A percentile compares a stretch with the other conserved stretches of the same genome.
phyloP scores from a whole-genome alignment of 2,888 invertebrate species.

The Luperina testacea region DNA sequence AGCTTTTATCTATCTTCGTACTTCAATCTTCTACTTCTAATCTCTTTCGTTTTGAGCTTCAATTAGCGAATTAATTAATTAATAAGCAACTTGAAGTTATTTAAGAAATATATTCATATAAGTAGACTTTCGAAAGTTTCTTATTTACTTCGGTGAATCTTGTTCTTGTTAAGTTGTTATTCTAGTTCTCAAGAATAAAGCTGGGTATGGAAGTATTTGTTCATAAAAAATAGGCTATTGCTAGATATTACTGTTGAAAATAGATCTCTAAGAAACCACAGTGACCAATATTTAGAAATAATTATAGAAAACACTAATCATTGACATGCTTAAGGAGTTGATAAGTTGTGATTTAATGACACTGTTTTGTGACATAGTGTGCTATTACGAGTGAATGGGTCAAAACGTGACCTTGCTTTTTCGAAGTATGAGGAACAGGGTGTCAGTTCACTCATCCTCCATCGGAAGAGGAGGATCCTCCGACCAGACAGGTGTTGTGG shows the following conservation, averaged over 20 bases:
- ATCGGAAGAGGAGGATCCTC: neutral
- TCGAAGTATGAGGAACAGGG: too few relatives aligned
- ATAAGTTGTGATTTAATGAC: neutral
- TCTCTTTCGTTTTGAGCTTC: neutral
- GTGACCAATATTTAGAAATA: neutral
- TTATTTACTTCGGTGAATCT: conserved; percentile 7
- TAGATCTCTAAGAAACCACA: neutral
- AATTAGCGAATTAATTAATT: conserved; percentile 22
- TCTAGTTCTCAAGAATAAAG: neutral
- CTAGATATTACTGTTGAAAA: neutral
- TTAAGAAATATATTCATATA: neutral
- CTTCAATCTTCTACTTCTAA: neutral
- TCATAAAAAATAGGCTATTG: neutral
- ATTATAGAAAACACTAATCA: neutral
- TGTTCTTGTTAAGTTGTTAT: conserved; percentile 1
- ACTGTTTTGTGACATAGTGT: too few relatives aligned
- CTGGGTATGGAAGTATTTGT: neutral
- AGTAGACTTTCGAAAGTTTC: neutral
- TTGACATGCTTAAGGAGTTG: neutral
- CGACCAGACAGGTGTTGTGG: neutral
- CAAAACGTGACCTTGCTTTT: neutral
- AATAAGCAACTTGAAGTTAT: conserved; percentile 7
- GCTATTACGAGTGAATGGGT: neutral
- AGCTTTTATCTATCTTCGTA: neutral
- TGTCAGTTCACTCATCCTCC: neutral